Evolutionary conservation across 1,140 invertebrate genomes (phyloP).

Genomic region (Acyrthosiphon pisum): DNA sequence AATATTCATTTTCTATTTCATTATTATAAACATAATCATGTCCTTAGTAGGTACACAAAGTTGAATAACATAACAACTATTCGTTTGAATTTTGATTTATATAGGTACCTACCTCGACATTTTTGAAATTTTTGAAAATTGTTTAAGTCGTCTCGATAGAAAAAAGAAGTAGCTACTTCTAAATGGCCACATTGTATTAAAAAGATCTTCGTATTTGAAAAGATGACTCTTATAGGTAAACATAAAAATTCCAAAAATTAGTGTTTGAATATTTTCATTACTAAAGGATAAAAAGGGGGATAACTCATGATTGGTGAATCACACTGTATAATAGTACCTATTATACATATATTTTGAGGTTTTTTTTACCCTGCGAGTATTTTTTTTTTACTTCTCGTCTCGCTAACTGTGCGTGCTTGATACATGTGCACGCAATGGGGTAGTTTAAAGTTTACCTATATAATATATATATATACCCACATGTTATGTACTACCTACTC

Average conservation of each 20-base stretch:
- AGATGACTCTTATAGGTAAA: too few species aligned
- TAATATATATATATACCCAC: background rate
- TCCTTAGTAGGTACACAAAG: too few species aligned
- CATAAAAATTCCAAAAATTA: background rate
- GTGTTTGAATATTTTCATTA: background rate
- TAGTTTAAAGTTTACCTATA: background rate
- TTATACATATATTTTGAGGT: background rate
- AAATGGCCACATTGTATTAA: too few species aligned
- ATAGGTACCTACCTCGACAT: too few species aligned
- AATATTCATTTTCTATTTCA: too few species aligned
- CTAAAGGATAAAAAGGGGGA: background rate
- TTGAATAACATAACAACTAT: too few species aligned
- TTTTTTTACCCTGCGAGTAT: background rate
- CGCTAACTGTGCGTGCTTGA: background rate
- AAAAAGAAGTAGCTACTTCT: too few species aligned
- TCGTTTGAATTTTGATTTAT: too few species aligned
- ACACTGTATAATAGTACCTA: background rate
- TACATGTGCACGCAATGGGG: background rate
- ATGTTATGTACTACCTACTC: background rate
- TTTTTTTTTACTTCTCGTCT: background rate
- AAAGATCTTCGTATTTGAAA: too few species aligned
- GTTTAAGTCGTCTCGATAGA: too few species aligned
- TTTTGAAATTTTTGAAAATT: too few species aligned
- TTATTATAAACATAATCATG: too few species aligned
- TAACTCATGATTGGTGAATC: background rate